Evolutionary conservation across 1,140 invertebrate species (phyloP).

Genomic region (Pinna nobilis): DNA sequence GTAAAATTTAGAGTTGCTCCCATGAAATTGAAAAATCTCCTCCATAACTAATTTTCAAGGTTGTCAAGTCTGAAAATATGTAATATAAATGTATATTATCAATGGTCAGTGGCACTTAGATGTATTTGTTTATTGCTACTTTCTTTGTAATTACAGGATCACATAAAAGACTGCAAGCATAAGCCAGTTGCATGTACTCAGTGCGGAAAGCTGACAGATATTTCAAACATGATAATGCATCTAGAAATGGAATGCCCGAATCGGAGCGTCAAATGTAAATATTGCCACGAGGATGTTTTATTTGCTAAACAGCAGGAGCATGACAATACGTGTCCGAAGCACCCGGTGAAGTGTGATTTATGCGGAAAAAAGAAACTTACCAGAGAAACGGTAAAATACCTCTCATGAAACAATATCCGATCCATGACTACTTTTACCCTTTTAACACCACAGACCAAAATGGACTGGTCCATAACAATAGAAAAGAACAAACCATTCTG

Average conservation of each 20-base stretch:
- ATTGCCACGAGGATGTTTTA: conserved; percentile 52
- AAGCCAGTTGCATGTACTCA: conserved; percentile 58
- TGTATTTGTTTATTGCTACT: conserved; percentile 39
- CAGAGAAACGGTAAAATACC: conserved; percentile 49
- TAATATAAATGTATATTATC: background rate
- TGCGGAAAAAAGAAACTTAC: conserved; percentile 62
- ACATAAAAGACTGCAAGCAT: conserved; percentile 52
- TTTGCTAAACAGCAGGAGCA: background rate
- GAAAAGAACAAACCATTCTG: too few species aligned
- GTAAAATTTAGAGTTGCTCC: too few species aligned
- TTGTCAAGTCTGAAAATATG: background rate
- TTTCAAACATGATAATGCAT: conserved; percentile 59
- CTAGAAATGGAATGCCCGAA: conserved; percentile 58
- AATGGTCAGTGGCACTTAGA: too few species aligned
- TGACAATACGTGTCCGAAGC: conserved; percentile 58
- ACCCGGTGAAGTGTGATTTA: conserved; percentile 59
- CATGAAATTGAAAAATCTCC: too few species aligned
- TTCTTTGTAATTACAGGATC: conserved; percentile 40
- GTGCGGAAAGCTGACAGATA: conserved; percentile 55
- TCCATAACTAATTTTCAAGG: background rate
- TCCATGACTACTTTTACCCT: too few species aligned
- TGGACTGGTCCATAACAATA: too few species aligned
- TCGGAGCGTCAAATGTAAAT: conserved; percentile 59
- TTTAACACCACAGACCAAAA: too few species aligned
- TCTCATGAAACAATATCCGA: too few species aligned